phyloP scores from a whole-genome alignment of 2,113 vertebrate genomes.

The Petromus typicus region DNA sequence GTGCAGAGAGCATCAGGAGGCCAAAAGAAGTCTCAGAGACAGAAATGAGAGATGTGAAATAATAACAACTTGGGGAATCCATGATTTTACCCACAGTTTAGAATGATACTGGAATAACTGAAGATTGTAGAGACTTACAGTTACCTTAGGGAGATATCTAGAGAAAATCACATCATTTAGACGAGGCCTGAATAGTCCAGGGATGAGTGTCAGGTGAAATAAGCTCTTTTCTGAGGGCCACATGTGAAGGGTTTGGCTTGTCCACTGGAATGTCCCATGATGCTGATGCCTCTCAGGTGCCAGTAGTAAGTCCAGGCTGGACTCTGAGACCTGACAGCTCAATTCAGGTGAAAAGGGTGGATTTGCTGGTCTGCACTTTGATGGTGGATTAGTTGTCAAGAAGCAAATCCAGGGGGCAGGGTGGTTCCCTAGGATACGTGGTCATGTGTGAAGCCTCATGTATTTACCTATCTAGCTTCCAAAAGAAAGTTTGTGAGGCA shows the following conservation, averaged over 20 bases:
- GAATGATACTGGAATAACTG: neutral
- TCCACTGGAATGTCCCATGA: accelerated
- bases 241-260: neutral
- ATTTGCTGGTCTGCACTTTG: neutral
- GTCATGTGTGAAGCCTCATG: neutral
- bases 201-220: neutral
- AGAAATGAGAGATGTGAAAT: neutral
- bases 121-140: neutral
- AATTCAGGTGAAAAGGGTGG: neutral
- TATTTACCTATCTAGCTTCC: slow-evolving; percentile 5
- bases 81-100: neutral
- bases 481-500: slow-evolving; percentile 41
- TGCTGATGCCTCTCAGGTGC: neutral
- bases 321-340: neutral
- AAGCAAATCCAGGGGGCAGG: neutral
- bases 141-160: neutral
- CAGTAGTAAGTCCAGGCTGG: neutral
- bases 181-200: neutral
- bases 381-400: neutral
- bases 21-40: neutral
- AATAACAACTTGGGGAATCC: neutral
- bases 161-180: neutral
- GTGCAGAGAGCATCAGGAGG: neutral
- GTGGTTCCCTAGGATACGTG: neutral
- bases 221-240: neutral